Base-by-base conservation (phyloP, 2,888 invertebrate genomes). In the Germaria angustata region DNA sequence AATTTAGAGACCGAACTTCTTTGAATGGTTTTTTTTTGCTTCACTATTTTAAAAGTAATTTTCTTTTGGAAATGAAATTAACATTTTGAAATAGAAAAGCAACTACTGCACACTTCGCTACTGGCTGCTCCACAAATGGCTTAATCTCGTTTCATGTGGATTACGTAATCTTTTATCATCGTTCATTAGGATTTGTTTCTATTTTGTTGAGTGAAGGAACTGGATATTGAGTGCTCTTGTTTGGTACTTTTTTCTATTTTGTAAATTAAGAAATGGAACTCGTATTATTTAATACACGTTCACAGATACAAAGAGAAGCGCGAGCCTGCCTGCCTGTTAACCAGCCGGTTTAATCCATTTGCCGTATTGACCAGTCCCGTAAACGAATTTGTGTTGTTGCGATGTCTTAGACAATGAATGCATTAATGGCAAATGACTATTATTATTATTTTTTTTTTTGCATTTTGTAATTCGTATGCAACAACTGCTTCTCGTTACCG, bases 181-280 rank as follows among this genome's bases (percentile, higher is more conserved):
- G 28, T 69, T n/a, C 24, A 41, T 39, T 17, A 36, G 20, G 9
- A 36, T 49, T 65, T 22, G 13, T 65, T 34, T 49, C 20, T 57
- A 8, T 17, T 49, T 65, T 34, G 49, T 22, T n/a, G n/a, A 49
- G 22, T 8, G 15, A 13, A 13, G 9, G 11, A 39, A 68, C 39
- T 51, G 28, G 63, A 17, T 63, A 32, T 24, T 53, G 32, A n/a
- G 1, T 53, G 66, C n/a, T 66, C 66, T 65, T 51, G 66, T 36
- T 66, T 65, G 8, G 13, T n/a, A 8, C 34, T 34, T 22, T 44
- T 32, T 22, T 59, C n/a, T n/a, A n/a, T n/a, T n/a, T n/a, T n/a
- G n/a, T n/a, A n/a, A 66, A 36, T 15, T 24, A 9, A 2, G 36
- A 66, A 66, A 22, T 51, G 36, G 5, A 66, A 36, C 36, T 51